Percentiles rank a stretch among this genome's conserved stretches.
phyloP scores from a whole-genome alignment of 2,797 vertebrate genomes.

The Labeo calbasu region DNA sequence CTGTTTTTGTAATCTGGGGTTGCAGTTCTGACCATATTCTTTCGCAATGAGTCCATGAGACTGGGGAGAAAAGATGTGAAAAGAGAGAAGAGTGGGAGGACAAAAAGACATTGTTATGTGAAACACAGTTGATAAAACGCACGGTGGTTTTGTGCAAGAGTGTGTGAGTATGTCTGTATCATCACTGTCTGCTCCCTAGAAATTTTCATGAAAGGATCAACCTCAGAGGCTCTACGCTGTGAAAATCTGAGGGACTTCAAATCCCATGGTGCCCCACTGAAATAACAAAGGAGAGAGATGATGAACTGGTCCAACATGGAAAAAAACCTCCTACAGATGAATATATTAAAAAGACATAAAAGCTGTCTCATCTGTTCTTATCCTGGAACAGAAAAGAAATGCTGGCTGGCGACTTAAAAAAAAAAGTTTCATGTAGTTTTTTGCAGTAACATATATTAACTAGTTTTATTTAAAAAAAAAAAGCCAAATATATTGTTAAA shows the following conservation, averaged over 20 bases:
- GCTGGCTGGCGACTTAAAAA: neutral
- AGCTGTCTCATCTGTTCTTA: neutral
- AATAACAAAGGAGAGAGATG: conserved; percentile 9
- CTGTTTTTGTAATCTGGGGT: conserved; percentile 30
- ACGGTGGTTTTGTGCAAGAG: conserved; percentile 12
- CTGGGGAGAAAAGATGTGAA: conserved; percentile 9
- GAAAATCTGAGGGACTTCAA: conserved; percentile 21
- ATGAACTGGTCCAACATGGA: conserved; percentile 16
- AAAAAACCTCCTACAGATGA: neutral
- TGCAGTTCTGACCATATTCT: conserved; percentile 21
- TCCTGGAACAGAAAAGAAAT: neutral
- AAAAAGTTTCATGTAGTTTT: neutral
- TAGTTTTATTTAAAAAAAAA: neutral
- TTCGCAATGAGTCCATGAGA: neutral
- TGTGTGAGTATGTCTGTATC: conserved; percentile 13
- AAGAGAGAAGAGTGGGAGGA: conserved; percentile 18
- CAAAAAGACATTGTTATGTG: conserved; percentile 28
- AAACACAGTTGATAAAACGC: conserved; percentile 21
- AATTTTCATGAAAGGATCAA: conserved; percentile 29
- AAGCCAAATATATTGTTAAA: neutral
- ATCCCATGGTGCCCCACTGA: conserved; percentile 14
- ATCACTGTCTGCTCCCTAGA: conserved; percentile 10
- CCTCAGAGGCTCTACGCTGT: conserved; percentile 3
- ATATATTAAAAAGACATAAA: conserved; percentile 14
- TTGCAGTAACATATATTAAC: neutral